Evolutionary conservation across 2,113 vertebrate genomes (phyloP), one percentile per base, ranked within the genome.

Genomic region (Australoheros scitulus): DNA sequence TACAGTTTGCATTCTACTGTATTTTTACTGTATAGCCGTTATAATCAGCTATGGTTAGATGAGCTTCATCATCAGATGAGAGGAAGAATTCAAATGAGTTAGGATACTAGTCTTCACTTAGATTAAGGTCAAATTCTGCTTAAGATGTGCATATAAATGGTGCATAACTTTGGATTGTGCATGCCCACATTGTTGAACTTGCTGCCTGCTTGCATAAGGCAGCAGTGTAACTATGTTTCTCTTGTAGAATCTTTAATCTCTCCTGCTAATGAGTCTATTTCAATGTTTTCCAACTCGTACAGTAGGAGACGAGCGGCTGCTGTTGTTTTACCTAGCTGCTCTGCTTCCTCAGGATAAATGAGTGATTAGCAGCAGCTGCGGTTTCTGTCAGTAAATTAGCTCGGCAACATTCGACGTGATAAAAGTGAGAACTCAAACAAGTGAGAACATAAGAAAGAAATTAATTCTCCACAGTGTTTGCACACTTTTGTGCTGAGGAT

Each of bases 361-460:
- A 61, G 22, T 22, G 70, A 81, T 83, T 34, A 88, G 74, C 64
- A 78, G 60, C 74, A 75, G 80, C 80, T 80, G 76, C 59, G 58
- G 60, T 79, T 79, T 24, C 64, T 75, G 18, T 68, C 77, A 43
- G 64, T 43, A 76, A 88, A 79, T 80, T 15, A 78, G 43, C 59
- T 9, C 64, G 55, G 58, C 9, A 14, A 63, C 55, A 32, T 72
- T 8, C 3, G 1, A 57, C 80, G 61, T 56, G 43, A 80, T 36
- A 57, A 55, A 79, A 76, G 60, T 34, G 63, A 24, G 6, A 52
- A 36, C 2, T 17, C 13, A 61, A 83, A 61, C 32, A 26, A 74
- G 41, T 18, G 55, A 86, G 76, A 83, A 56, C 7, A 75, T 2
- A n/a, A 77, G 36, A 32, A 80, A 20, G 4, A 20, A 60, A 52